Evolutionary conservation across 2,113 vertebrate genomes (phyloP), one percentile per base, ranked within the genome.

Genomic region (Eidolon helvum): DNA sequence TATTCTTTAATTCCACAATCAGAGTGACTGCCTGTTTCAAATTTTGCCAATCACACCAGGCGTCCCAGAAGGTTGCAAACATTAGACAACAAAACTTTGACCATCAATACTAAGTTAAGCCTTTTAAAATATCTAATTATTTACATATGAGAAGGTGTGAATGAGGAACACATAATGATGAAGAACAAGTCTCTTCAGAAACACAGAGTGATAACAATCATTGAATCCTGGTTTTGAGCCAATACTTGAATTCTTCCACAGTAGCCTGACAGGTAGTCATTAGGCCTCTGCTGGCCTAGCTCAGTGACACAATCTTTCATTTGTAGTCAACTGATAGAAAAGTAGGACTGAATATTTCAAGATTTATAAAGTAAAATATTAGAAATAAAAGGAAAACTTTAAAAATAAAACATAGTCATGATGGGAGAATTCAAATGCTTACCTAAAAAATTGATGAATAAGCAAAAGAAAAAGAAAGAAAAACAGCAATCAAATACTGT

Each of bases 121-220:
- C 24, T 86, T 95, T 89, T 14, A 75, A 86, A 89, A 94, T 78
- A 90, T 50, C 26, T 69, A 30, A 18, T 53, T 24, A 82, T 78
- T 96, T 96, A 66, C 15, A 66, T 77, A n/a, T n/a, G 48, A 93
- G n/a, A 94, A 94, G 35, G 55, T 66, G 1, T 57, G 38, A 89
- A 66, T 78, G n/a, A 91, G 45, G 74, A 75, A 86, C 66, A 84
- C 83, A 40, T 5, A 65, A 61, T 59, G 74, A 68, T 19, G 28
- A 82, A 72, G 35, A 63, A 63, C 48, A 80, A 50, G 35, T 69
- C 43, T 85, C 11, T 22, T 71, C 50, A 91, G 82, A 90, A 75
- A 71, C 26, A 26, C 3, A 65, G 19, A 57, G 9, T 71, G 40
- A 45, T 77, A 88, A 85, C 18, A 28, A 88, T 63, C 45, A 87